Evolutionary conservation across 2,888 invertebrate species (phyloP).

Genomic region (Emmelina monodactyla): DNA sequence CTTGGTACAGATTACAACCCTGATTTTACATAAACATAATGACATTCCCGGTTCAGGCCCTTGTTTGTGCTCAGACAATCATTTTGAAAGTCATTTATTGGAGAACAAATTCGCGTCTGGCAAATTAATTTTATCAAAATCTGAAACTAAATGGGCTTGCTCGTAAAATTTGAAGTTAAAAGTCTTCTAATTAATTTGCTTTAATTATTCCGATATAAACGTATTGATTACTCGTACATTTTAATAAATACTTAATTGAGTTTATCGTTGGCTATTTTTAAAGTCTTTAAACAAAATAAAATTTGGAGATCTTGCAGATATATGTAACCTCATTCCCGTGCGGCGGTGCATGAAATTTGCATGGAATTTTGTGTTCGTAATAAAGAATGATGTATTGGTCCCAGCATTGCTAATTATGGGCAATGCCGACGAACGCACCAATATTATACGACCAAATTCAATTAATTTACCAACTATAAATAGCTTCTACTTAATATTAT

Average conservation of each 20-base stretch:
- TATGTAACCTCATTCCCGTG: conserved; percentile 47
- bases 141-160: too few species aligned
- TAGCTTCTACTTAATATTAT: too few species aligned
- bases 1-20: too few species aligned
- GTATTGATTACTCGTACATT: too few species aligned
- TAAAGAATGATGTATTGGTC: conserved; percentile 65
- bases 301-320: conserved; percentile 41
- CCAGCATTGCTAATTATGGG: conserved; percentile 61
- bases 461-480: too few species aligned
- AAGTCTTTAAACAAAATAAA: conserved; percentile 19
- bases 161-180: too few species aligned
- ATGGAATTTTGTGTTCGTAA: conserved; percentile 62
- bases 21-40: conserved; percentile 64
- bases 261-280: too few species aligned
- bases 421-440: conserved; percentile 44
- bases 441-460: conserved; percentile 57
- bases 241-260: too few species aligned
- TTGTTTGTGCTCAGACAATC: conserved; percentile 56
- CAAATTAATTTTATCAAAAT: too few species aligned
- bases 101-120: too few species aligned
- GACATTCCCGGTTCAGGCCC: conserved; percentile 55
- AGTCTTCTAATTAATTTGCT: too few species aligned
- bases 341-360: conserved; percentile 56
- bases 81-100: conserved; percentile 55
- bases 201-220: too few species aligned